Base-by-base conservation (phyloP, 1,140 invertebrate species). In the Lerema accius region DNA sequence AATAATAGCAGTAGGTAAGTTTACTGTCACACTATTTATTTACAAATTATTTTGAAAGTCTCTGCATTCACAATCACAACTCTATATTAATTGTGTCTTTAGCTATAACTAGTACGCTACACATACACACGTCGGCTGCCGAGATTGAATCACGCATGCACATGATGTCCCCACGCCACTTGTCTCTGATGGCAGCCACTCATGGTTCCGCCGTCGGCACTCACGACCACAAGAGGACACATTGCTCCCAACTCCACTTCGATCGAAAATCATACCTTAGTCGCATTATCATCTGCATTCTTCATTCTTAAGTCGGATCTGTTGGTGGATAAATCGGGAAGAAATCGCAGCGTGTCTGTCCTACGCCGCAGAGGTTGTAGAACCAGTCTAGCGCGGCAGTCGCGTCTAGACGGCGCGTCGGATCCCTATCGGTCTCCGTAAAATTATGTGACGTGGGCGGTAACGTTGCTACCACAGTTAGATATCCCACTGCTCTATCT, bases 331-430 rank as follows among this genome's bases (percentile, higher is more conserved):
- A 53, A 49, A 70, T 86, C 76, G 50, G 67, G 61, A 48, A 66
- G 51, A 56, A 51, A 37, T 58, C 48, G 42, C 48, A 53, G 56
- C 63, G 60, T 32, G 65, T 68, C 56, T 56, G 43, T 69, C 53
- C 51, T 63, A 55, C 49, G 59, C 45, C 49, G 55, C 61, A 72
- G 67, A 56, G 50, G 81, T 86, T 70, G 79, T 67, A 59, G 64
- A 69, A 86, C 82, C 49, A 78, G 84, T 89, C 76, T 82, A 80
- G 77, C 66, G 69, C 65, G 68, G 58, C 63, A 61, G 83, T 87
- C 81, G 82, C 68, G 86, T 89, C 86, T 89, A 87, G 86, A 89
- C 86, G 82, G 82, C 71, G 76, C 77, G 77, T 74, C 73, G 81
- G 78, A 76, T 79, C 72, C 65, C 81, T 81, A 84, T 85, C 80